These are phyloP conservation scores for Otolemur crassicaudatus DNA, from an alignment of 2,797 vertebrate species.

Conservation along the genomic window DNA sequence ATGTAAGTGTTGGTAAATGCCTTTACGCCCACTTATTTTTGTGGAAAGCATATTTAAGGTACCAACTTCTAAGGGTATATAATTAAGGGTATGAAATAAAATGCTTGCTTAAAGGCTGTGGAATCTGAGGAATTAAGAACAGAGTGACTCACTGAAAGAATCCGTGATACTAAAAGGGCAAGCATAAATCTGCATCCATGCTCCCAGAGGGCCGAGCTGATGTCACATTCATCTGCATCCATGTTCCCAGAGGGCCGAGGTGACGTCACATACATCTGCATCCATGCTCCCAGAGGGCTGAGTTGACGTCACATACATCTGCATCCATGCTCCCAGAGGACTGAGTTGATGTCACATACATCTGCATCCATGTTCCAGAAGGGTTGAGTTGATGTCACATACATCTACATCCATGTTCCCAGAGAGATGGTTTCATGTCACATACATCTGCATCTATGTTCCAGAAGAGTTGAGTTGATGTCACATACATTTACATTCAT, in stretches of 20 bases:
- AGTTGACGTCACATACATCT: background rate
- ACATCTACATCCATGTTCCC: too few relatives aligned
- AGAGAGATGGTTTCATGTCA: too few relatives aligned
- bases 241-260: fast-evolving
- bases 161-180: background rate
- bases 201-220: background rate
- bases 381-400: fast-evolving
- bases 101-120: background rate
- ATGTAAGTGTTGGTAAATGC: background rate
- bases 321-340: background rate
- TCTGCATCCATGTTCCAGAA: background rate
- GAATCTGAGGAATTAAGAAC: background rate
- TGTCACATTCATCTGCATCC: fast-evolving
- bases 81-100: background rate
- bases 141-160: background rate
- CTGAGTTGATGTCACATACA: too few relatives aligned
- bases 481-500: background rate
- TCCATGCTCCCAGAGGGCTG: too few relatives aligned
- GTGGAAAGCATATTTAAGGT: background rate
- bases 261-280: too few relatives aligned
- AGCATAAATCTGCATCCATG: background rate
- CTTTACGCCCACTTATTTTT: background rate
- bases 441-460: background rate
- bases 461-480: background rate
- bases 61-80: background rate